phyloP scores from a whole-genome alignment of 2,113 vertebrate species.

The Acrocephalus arundinaceus region DNA sequence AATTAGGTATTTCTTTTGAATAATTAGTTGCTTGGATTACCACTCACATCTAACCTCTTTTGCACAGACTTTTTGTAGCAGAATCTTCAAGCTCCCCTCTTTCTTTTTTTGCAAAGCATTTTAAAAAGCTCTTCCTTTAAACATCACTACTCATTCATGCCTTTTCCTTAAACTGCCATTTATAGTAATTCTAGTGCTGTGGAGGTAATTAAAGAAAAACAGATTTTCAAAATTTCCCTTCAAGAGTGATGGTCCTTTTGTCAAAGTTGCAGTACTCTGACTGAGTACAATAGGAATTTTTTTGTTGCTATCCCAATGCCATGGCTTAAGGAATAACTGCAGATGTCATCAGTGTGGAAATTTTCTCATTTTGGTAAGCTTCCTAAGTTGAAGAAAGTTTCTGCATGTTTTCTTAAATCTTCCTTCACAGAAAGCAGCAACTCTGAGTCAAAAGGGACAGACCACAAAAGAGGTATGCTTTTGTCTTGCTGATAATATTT shows the following conservation, averaged over 20 bases:
- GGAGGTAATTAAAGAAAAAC: neutral
- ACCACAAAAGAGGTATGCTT: neutral
- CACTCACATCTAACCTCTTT: neutral
- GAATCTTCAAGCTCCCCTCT: neutral
- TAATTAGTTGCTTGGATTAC: neutral
- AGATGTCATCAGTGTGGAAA: neutral
- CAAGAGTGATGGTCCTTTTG: neutral
- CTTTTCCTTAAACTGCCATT: neutral
- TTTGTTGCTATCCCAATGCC: neutral
- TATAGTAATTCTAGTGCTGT: neutral
- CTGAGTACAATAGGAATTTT: neutral
- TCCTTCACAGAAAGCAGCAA: neutral
- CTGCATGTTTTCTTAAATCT: neutral
- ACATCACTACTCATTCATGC: neutral
- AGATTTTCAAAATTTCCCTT: neutral
- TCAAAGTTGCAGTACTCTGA: neutral
- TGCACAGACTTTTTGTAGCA: neutral
- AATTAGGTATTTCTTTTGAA: neutral
- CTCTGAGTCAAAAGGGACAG: neutral
- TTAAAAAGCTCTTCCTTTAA: neutral
- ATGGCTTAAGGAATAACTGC: neutral
- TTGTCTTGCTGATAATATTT: neutral
- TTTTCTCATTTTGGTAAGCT: neutral
- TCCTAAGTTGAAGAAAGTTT: neutral
- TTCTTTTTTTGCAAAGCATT: neutral